Evolutionary conservation across 2,888 invertebrate species (phyloP).

Genomic region (Antheraea assamensis): DNA sequence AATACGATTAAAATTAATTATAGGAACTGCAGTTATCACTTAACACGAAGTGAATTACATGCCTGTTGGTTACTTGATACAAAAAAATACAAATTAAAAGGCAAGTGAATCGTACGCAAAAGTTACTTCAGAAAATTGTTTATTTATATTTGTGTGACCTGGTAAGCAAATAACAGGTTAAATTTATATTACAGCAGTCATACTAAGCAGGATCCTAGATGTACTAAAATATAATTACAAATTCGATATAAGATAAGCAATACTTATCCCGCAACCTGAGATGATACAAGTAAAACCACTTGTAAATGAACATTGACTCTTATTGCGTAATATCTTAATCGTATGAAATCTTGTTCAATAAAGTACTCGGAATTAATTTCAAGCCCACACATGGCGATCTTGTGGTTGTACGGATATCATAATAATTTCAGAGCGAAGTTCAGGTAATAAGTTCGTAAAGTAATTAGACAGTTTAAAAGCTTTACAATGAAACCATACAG

Average conservation of each 20-base stretch:
- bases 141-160: background rate
- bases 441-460: background rate
- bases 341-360: slow-evolving; percentile 22
- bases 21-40: background rate
- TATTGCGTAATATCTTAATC: slow-evolving; percentile 27
- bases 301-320: slow-evolving; percentile 25
- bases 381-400: slow-evolving; percentile 25
- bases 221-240: background rate
- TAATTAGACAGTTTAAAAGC: background rate
- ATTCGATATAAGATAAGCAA: background rate
- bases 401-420: slow-evolving; percentile 5
- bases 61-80: background rate
- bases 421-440: background rate
- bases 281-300: background rate
- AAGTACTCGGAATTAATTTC: slow-evolving; percentile 14
- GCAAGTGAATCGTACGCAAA: background rate
- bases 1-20: background rate
- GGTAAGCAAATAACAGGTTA: background rate
- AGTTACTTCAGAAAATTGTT: background rate
- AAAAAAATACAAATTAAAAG: background rate
- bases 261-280: background rate
- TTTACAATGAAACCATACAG: background rate
- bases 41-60: background rate
- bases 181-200: background rate
- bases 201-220: background rate